Percentiles rank a stretch among this genome's conserved stretches.
Conservation (phyloP, 2,888 invertebrate species). For the Melieria crassipennis region DNA sequence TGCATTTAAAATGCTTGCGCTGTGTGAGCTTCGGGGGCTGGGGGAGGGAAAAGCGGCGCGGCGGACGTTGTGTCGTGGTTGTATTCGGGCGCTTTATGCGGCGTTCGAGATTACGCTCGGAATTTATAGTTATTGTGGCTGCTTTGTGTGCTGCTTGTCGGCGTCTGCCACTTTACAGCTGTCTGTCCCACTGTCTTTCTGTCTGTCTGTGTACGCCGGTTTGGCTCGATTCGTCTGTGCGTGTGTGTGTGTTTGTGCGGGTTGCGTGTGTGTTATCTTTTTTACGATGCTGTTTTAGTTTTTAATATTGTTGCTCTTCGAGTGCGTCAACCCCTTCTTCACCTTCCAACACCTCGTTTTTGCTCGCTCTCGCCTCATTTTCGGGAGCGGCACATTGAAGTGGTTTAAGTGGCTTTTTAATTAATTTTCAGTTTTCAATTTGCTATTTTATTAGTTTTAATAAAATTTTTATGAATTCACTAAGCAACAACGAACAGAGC, state of each 20-base stretch:
- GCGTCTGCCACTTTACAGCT: constrained; percentile 18
- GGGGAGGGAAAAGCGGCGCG: constrained; percentile 18
- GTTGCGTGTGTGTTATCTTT: constrained; percentile 32
- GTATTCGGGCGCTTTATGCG: not conserved
- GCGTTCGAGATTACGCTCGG: not conserved
- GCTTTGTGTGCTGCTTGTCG: not conserved
- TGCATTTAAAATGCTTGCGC: constrained; percentile 57
- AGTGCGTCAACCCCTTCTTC: not conserved
- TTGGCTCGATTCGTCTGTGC: not conserved
- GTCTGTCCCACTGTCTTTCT: not conserved
- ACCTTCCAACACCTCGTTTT: not conserved
- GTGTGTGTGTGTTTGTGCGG: constrained; percentile 25
- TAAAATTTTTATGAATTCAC: constrained; percentile 28
- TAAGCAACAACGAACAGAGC: not conserved
- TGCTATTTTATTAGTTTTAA: constrained; percentile 43
- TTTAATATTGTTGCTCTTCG: constrained; percentile 28
- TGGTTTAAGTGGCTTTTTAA: constrained; percentile 49
- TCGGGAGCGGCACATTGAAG: constrained; percentile 22
- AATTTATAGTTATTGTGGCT: constrained; percentile 56
- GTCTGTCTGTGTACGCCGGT: not conserved
- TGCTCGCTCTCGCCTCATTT: not conserved
- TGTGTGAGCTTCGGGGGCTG: constrained; percentile 15
- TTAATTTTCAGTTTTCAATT: constrained; percentile 44
- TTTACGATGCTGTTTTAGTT: constrained; percentile 33
- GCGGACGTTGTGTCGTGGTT: constrained; percentile 32